A percentile compares a stretch with the other conserved stretches of the same genome.
Evolutionary conservation across 1,140 invertebrate genomes (phyloP).

Genomic region (Nasonia vitripennis): DNA sequence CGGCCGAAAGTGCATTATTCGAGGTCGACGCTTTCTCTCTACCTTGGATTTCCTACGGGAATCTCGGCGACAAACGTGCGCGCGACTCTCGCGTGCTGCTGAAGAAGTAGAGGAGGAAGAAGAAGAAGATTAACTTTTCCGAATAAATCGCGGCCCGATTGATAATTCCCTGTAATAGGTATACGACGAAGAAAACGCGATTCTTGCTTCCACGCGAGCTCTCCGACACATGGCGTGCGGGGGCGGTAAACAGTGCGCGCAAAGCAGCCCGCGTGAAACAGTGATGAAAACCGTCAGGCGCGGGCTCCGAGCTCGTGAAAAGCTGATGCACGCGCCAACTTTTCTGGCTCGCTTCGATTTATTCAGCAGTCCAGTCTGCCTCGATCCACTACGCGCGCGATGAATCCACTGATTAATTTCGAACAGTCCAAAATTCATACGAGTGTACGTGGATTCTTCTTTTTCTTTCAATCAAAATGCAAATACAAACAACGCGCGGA

Average conservation of each 20-base stretch:
- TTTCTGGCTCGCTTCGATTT: conserved; percentile 11
- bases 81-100: neutral
- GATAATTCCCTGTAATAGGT: neutral
- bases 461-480: too few relatives aligned
- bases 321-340: conserved; percentile 15
- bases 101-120: neutral
- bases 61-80: conserved; percentile 54
- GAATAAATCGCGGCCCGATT: neutral
- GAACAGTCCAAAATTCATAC: neutral
- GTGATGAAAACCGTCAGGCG: neutral
- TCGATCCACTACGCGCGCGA: neutral
- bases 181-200: too few relatives aligned
- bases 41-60: conserved; percentile 47
- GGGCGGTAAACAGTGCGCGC: neutral
- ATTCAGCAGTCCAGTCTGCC: neutral
- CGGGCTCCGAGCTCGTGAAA: conserved; percentile 21
- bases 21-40: conserved; percentile 36
- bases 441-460: too few relatives aligned
- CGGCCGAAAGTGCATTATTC: conserved; percentile 16
- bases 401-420: conserved; percentile 5
- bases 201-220: too few relatives aligned
- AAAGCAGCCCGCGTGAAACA: conserved; percentile 6
- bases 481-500: too few relatives aligned
- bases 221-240: neutral
- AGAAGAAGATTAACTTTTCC: conserved; percentile 9